Base-by-base conservation (phyloP, 2,797 vertebrate genomes). In the Cichlasoma orientale region DNA sequence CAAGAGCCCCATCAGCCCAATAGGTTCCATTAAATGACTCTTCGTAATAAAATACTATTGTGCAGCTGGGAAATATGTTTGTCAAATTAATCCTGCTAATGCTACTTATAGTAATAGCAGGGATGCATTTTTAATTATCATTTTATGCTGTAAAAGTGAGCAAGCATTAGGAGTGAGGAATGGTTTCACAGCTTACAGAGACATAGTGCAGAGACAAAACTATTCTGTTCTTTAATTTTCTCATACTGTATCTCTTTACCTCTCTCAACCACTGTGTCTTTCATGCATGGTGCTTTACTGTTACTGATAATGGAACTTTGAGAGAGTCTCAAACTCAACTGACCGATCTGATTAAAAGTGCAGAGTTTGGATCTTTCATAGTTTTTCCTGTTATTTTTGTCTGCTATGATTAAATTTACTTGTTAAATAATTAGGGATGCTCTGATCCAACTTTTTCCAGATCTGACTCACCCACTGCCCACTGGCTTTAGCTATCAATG, bases 81-180 rank as follows among this genome's bases (percentile, higher is more conserved):
- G 44, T 59, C 23, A n/a, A 33, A 75, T 71, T 75, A 80, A 83
- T 82, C 61, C 76, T 9, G 27, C 41, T 80, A 78, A 87, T 78
- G 58, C 25, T 72, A 23, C 58, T 74, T 25, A 53, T 59, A 54
- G 44, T 33, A 61, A 70, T 63, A 78, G 36, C 38, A 23, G 23
- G 21, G 38, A 38, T 41, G 27, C 56, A 54, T 38, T 77, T 59
- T 73, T 68, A 0, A 0, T 55, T 72, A 0, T 33, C 47, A 25
- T 56, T 74, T 29, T 68, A 18, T 13, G 52, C 31, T 72, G 54
- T 74, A 72, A 77, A 68, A 78, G 23, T 76, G 38, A 53, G 31
- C 69, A 31, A n/a, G 41, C 56, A 47, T 21, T 33, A 23, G n/a
- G 9, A 54, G 41, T 7, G 23, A 56, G 21, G 9, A 29, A 16